A percentile compares a stretch with the other conserved stretches of the same genome.
Evolutionary conservation across 2,113 vertebrate species (phyloP).

Genomic region (Nothocercus nigrocapillus): DNA sequence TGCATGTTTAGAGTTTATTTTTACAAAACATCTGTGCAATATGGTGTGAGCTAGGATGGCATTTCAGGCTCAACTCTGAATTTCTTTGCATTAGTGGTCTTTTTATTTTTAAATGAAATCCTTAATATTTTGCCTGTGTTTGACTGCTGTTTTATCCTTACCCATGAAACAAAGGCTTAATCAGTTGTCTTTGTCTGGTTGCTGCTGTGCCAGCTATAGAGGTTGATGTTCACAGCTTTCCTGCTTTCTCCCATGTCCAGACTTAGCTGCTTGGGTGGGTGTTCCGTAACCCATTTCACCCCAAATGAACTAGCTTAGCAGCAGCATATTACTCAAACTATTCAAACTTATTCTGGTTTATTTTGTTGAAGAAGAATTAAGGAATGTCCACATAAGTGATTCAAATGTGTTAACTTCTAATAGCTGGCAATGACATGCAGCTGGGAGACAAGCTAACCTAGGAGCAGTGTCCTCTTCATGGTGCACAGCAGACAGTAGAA

Average conservation of each 20-base stretch:
- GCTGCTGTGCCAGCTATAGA: slow-evolving; percentile 48
- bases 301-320: not conserved
- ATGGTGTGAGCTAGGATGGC: not conserved
- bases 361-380: not conserved
- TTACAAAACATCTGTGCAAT: slow-evolving; percentile 62
- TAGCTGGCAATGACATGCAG: not conserved
- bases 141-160: slow-evolving; percentile 32
- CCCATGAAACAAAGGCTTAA: slow-evolving; percentile 25
- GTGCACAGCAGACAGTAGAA: not conserved
- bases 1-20: slow-evolving; percentile 57
- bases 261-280: not conserved
- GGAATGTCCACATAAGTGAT: not conserved
- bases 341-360: not conserved
- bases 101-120: slow-evolving; percentile 38
- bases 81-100: slow-evolving; percentile 34
- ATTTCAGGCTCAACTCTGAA: slow-evolving; percentile 39
- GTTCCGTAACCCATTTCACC: not conserved
- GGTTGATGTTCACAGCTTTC: slow-evolving; percentile 16
- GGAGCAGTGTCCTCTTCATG: not conserved
- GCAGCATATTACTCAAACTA: not conserved
- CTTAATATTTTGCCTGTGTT: slow-evolving; percentile 51
- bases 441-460: not conserved
- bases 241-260: slow-evolving; percentile 15
- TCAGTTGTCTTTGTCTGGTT: slow-evolving; percentile 47
- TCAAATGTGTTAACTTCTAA: accelerated